Evolutionary conservation across 2,888 invertebrate species (phyloP), one percentile per base, ranked within the genome.

Genomic region (Psylliodes chrysocephalus): DNA sequence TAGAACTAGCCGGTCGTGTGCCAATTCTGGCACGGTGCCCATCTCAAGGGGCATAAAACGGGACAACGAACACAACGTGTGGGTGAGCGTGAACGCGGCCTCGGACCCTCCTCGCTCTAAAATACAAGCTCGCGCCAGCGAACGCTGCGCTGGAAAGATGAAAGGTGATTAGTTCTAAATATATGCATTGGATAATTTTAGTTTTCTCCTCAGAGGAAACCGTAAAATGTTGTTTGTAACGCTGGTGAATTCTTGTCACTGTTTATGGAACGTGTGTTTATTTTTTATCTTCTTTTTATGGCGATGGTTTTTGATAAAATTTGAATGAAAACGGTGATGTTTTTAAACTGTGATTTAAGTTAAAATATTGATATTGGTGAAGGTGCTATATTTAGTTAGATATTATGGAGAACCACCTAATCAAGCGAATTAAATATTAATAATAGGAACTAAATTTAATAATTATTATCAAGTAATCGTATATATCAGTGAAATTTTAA

Each of bases 1-100:
- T 64, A 53, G 40, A 60, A 66, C 68, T 75, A 71, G 76, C 68
- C 75, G 73, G 76, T 76, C 77, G 77, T 77, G 76, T 76, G 77
- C 76, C 77, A 57, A 66, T 64, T 63, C 66, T 77, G 78, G 78
- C 75, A 71, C 47, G 28, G 25, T 70, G 77, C 77, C 78, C 71
- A 60, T 64, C 67, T 60, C 54, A 30, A 63, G 66, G 68, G 65
- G 70, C 67, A 69, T 69, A 63, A 67, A 70, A 65, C 70, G 64
- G 55, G 71, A 76, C 73, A 71, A 73, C 74, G 76, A n/a, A 77
- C 77, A 73, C 72, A 49, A 28, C 67, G 74, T 69, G 77, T 78
- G 77, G 77, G 78, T 70, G 76, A 69, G 52, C 66, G 54, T 66
- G 64, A 59, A 51, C 68, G 63, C 61, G 71, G 66, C 70, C 71